Conservation (phyloP, 2,888 invertebrate species). For the Mamestra brassicae region DNA sequence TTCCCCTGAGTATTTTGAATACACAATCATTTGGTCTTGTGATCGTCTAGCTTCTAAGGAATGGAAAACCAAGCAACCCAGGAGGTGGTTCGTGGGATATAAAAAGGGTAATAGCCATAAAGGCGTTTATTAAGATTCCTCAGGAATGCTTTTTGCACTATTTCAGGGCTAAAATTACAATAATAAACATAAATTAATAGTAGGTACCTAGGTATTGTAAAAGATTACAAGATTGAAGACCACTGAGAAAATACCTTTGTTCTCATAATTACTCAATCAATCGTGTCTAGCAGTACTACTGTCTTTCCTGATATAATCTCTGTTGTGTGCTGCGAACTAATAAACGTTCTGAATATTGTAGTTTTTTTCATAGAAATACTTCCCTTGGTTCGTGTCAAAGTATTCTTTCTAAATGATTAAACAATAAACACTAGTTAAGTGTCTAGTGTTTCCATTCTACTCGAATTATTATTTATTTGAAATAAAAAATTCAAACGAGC, state of each 20-base stretch:
- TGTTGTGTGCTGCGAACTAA: not conserved
- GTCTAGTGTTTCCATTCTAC: too few relatives aligned
- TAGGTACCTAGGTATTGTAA: not conserved
- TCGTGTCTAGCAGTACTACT: not conserved
- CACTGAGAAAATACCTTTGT: conserved; percentile 3
- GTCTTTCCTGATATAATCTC: too few relatives aligned
- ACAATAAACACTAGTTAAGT: too few relatives aligned
- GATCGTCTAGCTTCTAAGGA: too few relatives aligned
- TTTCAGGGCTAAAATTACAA: not conserved
- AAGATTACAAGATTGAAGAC: not conserved
- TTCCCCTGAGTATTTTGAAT: too few relatives aligned
- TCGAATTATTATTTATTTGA: not conserved
- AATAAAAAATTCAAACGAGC: not conserved
- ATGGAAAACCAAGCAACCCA: too few relatives aligned
- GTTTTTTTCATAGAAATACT: not conserved
- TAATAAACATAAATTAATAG: not conserved
- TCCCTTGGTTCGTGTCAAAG: not conserved
- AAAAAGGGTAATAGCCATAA: too few relatives aligned
- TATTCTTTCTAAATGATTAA: not conserved
- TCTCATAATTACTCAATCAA: conserved; percentile 6
- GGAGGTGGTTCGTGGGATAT: too few relatives aligned
- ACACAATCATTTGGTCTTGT: too few relatives aligned
- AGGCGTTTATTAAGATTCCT: too few relatives aligned
- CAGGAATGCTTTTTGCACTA: too few relatives aligned
- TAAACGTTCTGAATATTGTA: not conserved